A percentile compares a stretch with the other conserved stretches of the same genome.
Conservation (phyloP, 1,140 invertebrate genomes). For the Drosophila carrolli region DNA sequence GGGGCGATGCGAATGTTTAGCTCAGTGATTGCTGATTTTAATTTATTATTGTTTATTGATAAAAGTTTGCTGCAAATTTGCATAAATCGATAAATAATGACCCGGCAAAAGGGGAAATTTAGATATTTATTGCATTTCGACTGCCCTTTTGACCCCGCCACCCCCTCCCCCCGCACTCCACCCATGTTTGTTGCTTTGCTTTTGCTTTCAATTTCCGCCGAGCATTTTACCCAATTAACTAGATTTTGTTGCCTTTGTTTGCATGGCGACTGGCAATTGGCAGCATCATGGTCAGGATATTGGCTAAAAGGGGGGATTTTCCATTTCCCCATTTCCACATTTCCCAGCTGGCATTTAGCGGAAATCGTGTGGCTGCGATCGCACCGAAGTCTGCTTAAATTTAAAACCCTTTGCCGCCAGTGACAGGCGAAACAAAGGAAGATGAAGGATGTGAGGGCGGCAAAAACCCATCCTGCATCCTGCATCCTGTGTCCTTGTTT, state of each 20-base stretch:
- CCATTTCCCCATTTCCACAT: conserved; percentile 33
- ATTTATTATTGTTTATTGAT: conserved; percentile 83
- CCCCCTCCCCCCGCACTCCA: too few species aligned
- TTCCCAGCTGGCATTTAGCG: conserved; percentile 56
- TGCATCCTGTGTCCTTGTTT: neutral
- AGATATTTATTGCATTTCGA: conserved; percentile 76
- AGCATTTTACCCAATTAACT: conserved; percentile 81
- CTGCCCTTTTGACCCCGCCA: conserved; percentile 2
- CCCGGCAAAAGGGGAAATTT: conserved; percentile 44
- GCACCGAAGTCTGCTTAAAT: conserved; percentile 13
- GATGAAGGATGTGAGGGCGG: conserved; percentile 11
- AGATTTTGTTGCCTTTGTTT: conserved; percentile 72
- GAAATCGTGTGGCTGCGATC: conserved; percentile 64
- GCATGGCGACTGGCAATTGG: conserved; percentile 22
- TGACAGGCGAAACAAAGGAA: conserved; percentile 13
- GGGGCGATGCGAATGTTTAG: conserved; percentile 11
- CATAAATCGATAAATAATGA: conserved; percentile 82
- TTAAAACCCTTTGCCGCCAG: conserved; percentile 11
- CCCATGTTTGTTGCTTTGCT: conserved; percentile 26
- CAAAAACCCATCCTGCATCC: neutral
- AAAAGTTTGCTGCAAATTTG: conserved; percentile 68
- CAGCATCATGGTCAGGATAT: conserved; percentile 19
- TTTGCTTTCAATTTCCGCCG: conserved; percentile 78
- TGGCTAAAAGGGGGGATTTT: neutral
- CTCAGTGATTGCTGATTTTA: conserved; percentile 70